phyloP scores from a whole-genome alignment of 2,797 vertebrate genomes.

The Lates japonicus region DNA sequence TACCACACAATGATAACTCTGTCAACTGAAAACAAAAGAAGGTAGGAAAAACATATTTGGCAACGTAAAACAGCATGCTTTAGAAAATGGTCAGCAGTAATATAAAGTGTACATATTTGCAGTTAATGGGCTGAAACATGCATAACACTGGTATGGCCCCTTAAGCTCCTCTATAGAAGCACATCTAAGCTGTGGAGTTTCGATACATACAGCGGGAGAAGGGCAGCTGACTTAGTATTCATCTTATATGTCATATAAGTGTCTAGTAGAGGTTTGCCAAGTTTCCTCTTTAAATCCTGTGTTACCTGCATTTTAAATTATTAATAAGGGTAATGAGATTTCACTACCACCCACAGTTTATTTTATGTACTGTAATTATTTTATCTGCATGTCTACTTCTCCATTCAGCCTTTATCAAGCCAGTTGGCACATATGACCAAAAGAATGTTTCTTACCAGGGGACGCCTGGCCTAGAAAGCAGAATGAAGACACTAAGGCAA shows the following conservation, averaged over 20 bases:
- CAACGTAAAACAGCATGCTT: constrained; percentile 17
- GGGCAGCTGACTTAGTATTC: constrained; percentile 35
- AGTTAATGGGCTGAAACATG: constrained; percentile 42
- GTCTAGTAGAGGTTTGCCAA: constrained; percentile 19
- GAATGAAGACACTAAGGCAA: neutral
- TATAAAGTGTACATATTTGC: constrained; percentile 5
- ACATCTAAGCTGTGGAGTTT: constrained; percentile 22
- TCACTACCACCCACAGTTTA: constrained; percentile 6
- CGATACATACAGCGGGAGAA: constrained; percentile 15
- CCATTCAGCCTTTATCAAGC: constrained; percentile 5
- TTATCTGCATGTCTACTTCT: neutral
- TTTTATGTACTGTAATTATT: constrained; percentile 23
- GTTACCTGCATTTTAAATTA: constrained; percentile 40
- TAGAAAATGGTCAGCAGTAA: constrained; percentile 24
- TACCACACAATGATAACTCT: constrained; percentile 2
- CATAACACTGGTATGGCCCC: neutral
- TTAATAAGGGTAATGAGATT: constrained; percentile 41
- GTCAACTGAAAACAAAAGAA: neutral
- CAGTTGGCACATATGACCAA: constrained; percentile 27
- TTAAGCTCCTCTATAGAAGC: constrained; percentile 12
- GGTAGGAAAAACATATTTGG: neutral
- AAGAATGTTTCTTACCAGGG: neutral
- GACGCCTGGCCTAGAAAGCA: constrained; percentile 17
- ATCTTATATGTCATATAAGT: constrained; percentile 30
- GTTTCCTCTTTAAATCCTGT: constrained; percentile 19